Percentiles rank a stretch among this genome's conserved stretches.
Evolutionary conservation across 2,113 vertebrate genomes (phyloP).

Genomic region (Lepidothrix coronata): DNA sequence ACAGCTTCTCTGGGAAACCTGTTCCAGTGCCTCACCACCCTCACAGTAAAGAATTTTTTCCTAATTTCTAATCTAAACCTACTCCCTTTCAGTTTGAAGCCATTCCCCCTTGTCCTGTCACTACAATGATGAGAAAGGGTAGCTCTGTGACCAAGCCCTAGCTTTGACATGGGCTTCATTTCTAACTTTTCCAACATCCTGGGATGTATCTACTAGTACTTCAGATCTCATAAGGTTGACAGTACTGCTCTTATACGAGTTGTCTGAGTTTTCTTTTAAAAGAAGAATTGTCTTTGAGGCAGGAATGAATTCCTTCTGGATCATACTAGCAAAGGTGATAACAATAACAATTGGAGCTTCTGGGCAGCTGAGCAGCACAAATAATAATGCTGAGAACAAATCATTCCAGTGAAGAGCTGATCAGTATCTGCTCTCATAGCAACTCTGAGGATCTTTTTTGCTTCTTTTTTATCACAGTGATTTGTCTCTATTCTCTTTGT

Average conservation of each 20-base stretch:
- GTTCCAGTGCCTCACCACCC: accelerated
- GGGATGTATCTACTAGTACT: not conserved
- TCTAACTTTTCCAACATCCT: not conserved
- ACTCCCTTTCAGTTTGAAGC: not conserved
- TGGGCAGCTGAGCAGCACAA: not conserved
- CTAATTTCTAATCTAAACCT: not conserved
- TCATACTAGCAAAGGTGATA: not conserved
- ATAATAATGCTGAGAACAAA: not conserved
- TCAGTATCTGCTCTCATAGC: not conserved
- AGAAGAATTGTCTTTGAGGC: not conserved
- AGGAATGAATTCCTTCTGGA: not conserved
- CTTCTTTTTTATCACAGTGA: not conserved
- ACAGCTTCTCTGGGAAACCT: not conserved
- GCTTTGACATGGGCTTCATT: not conserved
- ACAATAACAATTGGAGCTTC: not conserved
- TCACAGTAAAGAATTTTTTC: not conserved
- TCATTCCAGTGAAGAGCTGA: not conserved
- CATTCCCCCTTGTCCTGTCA: not conserved
- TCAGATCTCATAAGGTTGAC: not conserved
- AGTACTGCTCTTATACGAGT: not conserved
- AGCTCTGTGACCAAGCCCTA: not conserved
- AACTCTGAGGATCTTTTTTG: not conserved
- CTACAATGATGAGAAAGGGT: not conserved
- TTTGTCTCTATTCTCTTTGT: not conserved
- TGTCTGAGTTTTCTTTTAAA: not conserved